A percentile compares a stretch with the other conserved stretches of the same genome.
These are phyloP conservation scores for Tauraco hartlaubi DNA, from an alignment of 2,797 vertebrate species.

Conservation along the genomic window DNA sequence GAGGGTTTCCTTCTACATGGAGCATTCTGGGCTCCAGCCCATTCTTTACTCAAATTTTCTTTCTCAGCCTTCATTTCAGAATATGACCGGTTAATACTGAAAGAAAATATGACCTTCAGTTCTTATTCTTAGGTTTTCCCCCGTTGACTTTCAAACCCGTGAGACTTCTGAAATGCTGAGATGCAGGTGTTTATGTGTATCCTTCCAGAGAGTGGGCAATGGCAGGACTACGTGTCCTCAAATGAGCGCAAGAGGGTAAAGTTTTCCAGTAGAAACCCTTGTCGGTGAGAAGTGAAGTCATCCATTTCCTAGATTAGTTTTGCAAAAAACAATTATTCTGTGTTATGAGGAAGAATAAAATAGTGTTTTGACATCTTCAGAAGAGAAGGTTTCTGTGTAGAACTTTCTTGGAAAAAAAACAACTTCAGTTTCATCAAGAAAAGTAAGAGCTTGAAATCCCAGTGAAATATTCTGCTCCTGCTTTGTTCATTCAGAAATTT, in stretches of 20 bases:
- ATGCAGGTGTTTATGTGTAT: neutral
- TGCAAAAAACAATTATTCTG: neutral
- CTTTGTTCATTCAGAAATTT: neutral
- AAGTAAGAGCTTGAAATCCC: neutral
- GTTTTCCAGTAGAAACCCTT: neutral
- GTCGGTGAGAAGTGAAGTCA: neutral
- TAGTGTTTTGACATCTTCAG: neutral
- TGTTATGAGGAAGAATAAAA: neutral
- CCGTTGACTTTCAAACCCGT: neutral
- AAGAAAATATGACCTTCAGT: neutral
- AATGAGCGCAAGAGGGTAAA: neutral
- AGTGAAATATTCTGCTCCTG: neutral
- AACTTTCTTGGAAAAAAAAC: neutral
- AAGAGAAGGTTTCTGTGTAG: neutral
- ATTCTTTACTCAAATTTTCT: neutral
- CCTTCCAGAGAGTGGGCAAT: neutral
- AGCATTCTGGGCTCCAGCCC: neutral
- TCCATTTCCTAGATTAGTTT: neutral
- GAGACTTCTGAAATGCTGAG: neutral
- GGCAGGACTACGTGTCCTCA: neutral
- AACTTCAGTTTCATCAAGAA: neutral
- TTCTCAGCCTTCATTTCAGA: neutral
- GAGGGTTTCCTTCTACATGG: neutral
- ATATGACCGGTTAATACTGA: neutral
- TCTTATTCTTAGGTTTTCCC: neutral